Evolutionary conservation across 2,888 invertebrate species (phyloP).

Genomic region (Caenorhabditis drosophilae): DNA sequence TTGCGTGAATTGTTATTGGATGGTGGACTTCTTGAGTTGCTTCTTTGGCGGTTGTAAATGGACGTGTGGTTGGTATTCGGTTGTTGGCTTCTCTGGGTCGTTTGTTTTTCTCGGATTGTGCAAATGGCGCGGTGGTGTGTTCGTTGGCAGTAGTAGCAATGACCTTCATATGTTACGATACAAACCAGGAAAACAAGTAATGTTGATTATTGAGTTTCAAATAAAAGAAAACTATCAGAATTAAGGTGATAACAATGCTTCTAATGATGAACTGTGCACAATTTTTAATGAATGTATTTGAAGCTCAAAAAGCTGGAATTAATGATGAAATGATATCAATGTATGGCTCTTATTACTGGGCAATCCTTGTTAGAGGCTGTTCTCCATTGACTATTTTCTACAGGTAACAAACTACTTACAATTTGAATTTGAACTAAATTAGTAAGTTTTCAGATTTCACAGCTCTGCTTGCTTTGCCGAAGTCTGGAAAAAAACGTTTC

Average conservation of each 20-base stretch:
- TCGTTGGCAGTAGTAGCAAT: too few relatives aligned
- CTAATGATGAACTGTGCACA: constrained; percentile 75
- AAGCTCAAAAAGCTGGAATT: constrained; percentile 73
- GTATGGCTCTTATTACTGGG: constrained; percentile 77
- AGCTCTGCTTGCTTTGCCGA: constrained; percentile 75
- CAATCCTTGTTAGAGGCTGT: constrained; percentile 75
- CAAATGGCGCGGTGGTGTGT: too few relatives aligned
- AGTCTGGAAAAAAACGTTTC: constrained; percentile 69
- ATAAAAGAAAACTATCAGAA: too few relatives aligned
- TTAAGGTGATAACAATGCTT: constrained; percentile 51
- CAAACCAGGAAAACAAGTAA: constrained; percentile 58
- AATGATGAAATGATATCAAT: constrained; percentile 66
- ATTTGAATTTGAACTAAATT: too few relatives aligned
- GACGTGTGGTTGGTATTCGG: too few relatives aligned
- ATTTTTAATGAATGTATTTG: constrained; percentile 77
- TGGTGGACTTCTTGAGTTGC: too few relatives aligned
- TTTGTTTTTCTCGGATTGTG: too few relatives aligned
- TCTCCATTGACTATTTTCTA: constrained; percentile 76
- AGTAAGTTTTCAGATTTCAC: constrained; percentile 71
- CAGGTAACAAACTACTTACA: too few relatives aligned
- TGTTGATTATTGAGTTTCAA: too few relatives aligned
- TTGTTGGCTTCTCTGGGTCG: too few relatives aligned
- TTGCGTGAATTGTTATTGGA: too few relatives aligned
- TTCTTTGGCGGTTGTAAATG: too few relatives aligned
- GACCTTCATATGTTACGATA: constrained; percentile 47